Base-by-base conservation (phyloP, 2,113 vertebrate genomes). In the Turnix velox region DNA sequence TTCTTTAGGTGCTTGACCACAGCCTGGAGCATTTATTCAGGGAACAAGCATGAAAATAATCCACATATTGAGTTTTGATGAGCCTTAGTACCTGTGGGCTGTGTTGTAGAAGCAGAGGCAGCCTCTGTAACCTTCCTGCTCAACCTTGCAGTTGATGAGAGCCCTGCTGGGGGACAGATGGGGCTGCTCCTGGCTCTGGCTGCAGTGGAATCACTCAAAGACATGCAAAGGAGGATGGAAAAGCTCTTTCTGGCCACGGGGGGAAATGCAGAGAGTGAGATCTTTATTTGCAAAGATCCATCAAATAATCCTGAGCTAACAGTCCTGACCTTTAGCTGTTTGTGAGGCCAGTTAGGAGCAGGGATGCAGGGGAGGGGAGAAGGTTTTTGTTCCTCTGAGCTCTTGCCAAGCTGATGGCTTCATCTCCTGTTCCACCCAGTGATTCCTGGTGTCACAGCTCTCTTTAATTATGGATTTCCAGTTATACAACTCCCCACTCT, bases 91-190 rank as follows among this genome's bases (percentile, higher is more conserved):
- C 40, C 9, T 1, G 4, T 14, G 33, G 74, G n/a, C 52, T 72
- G 74, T 14, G 71, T 0, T 15, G 52, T 4, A 7, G 12, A 25
- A 35, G 83, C 1, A 18, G 30, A 55, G 7, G 23, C 46, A 57
- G 10, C 61, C 27, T 45, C 51, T 8, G 18, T 7, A 28, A 14
- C 14, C 9, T 1, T 24, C 14, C 57, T 75, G 71, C 67, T 28
- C 4, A 2, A 20, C 4, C 22, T 67, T 57, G 11, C 46, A 16
- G 28, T 6, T 57, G 7, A 18, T 12, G 46, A 24, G 35, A 13
- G 3, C 9, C 4, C 1, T n/a, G 33, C 4, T 1, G 5, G 10
- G 77, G 58, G 35, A 42, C 31, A 4, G 4, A 17, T 3, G 0
- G 16, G 40, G 57, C 58, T 69, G 40, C 59, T 5, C 0, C 23